Evolutionary conservation across 2,888 invertebrate species (phyloP).

Genomic region (Frankliniella intonsa): DNA sequence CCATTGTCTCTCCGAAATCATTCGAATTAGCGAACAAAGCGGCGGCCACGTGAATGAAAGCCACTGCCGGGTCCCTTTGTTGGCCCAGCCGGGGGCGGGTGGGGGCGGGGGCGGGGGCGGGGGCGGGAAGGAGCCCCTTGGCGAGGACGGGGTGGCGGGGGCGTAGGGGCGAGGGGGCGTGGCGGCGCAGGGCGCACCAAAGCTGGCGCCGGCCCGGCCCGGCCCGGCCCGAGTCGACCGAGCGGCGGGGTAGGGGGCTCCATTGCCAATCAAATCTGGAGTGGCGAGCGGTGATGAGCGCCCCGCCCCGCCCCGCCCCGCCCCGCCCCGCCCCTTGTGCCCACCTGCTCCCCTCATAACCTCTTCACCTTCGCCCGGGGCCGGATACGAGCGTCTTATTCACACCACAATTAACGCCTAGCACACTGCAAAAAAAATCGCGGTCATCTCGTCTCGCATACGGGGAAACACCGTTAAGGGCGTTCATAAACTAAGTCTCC

Average conservation of each 20-base stretch:
- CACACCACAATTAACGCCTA: too few relatives aligned
- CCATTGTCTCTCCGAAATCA: slow-evolving; percentile 22
- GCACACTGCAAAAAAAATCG: too few relatives aligned
- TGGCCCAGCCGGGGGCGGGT: background rate
- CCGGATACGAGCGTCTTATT: too few relatives aligned
- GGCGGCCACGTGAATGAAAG: slow-evolving; percentile 5
- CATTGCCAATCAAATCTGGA: slow-evolving; percentile 6
- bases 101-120: too few relatives aligned
- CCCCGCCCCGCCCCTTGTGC: background rate
- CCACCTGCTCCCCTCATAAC: background rate
- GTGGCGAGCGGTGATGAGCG: background rate
- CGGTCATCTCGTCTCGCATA: too few relatives aligned
- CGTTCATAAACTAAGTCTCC: too few relatives aligned
- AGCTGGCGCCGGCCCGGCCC: too few relatives aligned
- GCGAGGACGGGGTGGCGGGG: background rate
- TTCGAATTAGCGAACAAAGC: slow-evolving; percentile 24
- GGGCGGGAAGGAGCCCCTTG: background rate
- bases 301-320: background rate
- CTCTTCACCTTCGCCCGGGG: too few relatives aligned
- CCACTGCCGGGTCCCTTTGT: slow-evolving; percentile 19
- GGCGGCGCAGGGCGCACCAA: background rate
- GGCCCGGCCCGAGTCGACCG: too few relatives aligned
- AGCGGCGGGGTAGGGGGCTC: background rate
- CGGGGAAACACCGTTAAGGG: too few relatives aligned
- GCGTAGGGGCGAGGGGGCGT: background rate